Percentiles rank a stretch among this genome's conserved stretches.
Conservation (phyloP, 2,797 vertebrate species). For the Leptodactylus fallax region DNA sequence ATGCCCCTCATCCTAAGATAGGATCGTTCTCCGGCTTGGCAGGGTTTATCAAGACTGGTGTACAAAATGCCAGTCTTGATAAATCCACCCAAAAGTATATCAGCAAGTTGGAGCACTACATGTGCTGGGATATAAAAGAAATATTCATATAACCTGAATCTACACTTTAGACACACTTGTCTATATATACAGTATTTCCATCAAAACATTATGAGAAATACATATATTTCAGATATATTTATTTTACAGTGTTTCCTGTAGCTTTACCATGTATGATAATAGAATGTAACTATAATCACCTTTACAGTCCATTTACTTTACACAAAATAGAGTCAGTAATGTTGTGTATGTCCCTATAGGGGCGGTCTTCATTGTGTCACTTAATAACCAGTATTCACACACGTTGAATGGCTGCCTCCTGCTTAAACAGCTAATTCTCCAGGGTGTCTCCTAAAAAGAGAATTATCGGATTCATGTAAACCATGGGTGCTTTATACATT, state of each 20-base stretch:
- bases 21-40: too few relatives aligned
- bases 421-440: too few relatives aligned
- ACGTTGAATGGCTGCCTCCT: background rate
- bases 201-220: background rate
- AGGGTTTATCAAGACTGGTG: too few relatives aligned
- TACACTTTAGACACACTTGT: background rate
- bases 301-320: background rate
- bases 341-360: background rate
- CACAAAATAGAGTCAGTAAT: background rate
- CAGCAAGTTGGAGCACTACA: background rate
- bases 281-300: background rate
- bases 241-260: background rate
- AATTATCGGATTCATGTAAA: too few relatives aligned
- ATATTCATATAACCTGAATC: background rate
- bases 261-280: background rate
- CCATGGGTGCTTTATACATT: too few relatives aligned
- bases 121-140: background rate
- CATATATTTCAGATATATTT: background rate
- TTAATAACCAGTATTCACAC: slow-evolving; percentile 6
- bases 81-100: background rate
- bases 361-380: background rate
- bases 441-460: too few relatives aligned
- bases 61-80: background rate
- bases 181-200: slow-evolving; percentile 8
- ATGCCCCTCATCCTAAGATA: too few relatives aligned